Base-by-base conservation (phyloP, 2,888 invertebrate genomes). In the Tetheella fluctuosa region DNA sequence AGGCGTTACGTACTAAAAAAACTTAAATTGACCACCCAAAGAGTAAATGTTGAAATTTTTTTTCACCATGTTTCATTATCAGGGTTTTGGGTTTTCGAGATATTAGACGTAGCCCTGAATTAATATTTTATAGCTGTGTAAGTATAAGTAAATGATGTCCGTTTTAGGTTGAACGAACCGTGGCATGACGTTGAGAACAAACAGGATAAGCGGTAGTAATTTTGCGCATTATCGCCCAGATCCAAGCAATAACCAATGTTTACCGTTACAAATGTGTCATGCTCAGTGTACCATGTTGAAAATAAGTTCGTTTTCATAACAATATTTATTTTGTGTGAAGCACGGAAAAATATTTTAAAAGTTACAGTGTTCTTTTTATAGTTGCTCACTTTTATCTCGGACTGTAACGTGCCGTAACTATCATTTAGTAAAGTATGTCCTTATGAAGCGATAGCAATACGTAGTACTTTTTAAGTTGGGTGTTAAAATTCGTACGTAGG, bases 261-360 rank as follows among this genome's bases (percentile, higher is more conserved):
- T 68, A 71, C 82, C 74, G 78, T 80, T 81, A 77, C 12, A 59
- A 59, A 34, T 63, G 58, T 62, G 68, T 72, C 74, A 71, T 70
- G 73, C 70, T 57, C 63, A 23, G 20, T n/a, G 20, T 17, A 23
- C 39, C 23, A n/a, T 15, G 39, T 15, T 15, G 15, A 37, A 37
- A 15, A 37, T 15, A 37, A 2, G 15, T 37, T 37, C 15, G 6
- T 0, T 15, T 6, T 37, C 5, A 15, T 37, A 34, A 13, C 0
- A 37, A 37, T 13, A 6, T 4, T 13, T 37, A 37, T 37, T 37
- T 37, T 37, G 37, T 37, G 37, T 15, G 5, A 10, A 7, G 30
- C 30, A 30, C n/a, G n/a, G n/a, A n/a, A n/a, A n/a, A n/a, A n/a
- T n/a, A n/a, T n/a, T n/a, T n/a, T n/a, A n/a, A n/a, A 30, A 30